Percentiles rank a stretch among this genome's conserved stretches.
Conservation (phyloP, 2,113 vertebrate species). For the Acinonyx jubatus region DNA sequence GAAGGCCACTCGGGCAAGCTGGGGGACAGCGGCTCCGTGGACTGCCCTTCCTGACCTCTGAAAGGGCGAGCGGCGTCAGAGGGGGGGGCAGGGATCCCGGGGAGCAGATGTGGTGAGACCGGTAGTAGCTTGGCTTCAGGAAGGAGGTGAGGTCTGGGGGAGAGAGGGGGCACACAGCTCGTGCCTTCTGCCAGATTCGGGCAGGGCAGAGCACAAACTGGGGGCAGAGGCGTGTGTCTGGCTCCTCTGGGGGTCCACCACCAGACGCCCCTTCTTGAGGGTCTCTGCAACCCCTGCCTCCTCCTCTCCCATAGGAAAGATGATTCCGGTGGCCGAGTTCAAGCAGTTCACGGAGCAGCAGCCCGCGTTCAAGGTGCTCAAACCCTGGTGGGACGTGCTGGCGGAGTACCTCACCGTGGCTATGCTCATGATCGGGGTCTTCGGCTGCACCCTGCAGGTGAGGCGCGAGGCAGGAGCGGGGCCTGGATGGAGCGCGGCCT, state of each 20-base stretch:
- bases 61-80: neutral
- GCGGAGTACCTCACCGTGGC: constrained; percentile 92
- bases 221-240: neutral
- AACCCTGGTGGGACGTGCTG: constrained; percentile 96
- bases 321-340: constrained; percentile 94
- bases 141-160: neutral
- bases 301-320: constrained; percentile 74
- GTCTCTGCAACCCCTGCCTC: neutral
- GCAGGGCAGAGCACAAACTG: neutral
- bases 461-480: neutral
- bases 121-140: neutral
- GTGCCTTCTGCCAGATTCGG: neutral
- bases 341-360: constrained; percentile 89
- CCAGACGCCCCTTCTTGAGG: neutral
- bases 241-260: too few relatives aligned
- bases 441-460: constrained; percentile 92
- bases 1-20: neutral
- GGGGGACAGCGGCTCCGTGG: neutral
- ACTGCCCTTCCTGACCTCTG: neutral
- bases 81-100: neutral
- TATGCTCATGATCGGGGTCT: constrained; percentile 96
- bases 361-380: constrained; percentile 90
- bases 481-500: neutral
- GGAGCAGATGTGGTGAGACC: neutral
- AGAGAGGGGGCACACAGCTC: neutral